Conservation (phyloP, 2,113 vertebrate species). For the Callorhinus ursinus region DNA sequence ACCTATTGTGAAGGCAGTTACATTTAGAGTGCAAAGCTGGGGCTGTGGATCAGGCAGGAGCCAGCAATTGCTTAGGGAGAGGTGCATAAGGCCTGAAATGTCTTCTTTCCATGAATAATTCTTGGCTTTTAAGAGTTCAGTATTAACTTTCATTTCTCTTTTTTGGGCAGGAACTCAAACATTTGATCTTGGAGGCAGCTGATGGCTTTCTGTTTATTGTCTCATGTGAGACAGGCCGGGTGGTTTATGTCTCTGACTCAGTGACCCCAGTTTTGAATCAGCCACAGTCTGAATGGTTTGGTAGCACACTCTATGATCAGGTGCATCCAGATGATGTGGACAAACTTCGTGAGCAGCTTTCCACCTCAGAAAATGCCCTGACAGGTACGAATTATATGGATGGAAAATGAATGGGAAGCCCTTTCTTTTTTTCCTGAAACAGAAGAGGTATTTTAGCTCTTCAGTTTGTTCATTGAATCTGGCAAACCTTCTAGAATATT, state of each 20-base stretch:
- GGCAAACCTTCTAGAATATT: background rate
- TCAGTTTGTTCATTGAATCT: slow-evolving; percentile 18
- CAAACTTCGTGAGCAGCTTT: slow-evolving; percentile 97
- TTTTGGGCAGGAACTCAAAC: slow-evolving; percentile 93
- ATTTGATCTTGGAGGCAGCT: slow-evolving; percentile 96
- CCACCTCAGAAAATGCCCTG: slow-evolving; percentile 93
- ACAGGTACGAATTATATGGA: slow-evolving; percentile 84
- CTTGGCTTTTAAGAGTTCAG: slow-evolving; percentile 23
- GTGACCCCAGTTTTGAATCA: slow-evolving; percentile 97
- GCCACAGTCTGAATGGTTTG: slow-evolving; percentile 95
- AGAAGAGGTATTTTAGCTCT: slow-evolving; percentile 21
- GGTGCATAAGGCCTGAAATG: background rate
- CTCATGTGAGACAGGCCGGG: slow-evolving; percentile 95
- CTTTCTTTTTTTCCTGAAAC: background rate
- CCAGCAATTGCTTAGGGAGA: background rate
- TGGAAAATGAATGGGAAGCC: background rate
- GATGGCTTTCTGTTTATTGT: slow-evolving; percentile 98
- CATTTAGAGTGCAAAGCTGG: background rate
- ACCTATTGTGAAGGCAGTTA: background rate
- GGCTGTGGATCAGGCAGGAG: background rate
- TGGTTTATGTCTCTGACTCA: slow-evolving; percentile 97
- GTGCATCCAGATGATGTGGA: slow-evolving; percentile 97
- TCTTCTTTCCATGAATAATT: background rate
- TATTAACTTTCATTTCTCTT: slow-evolving; percentile 57
- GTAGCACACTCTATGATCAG: slow-evolving; percentile 96